Evolutionary conservation across 2,113 vertebrate species (phyloP).

Genomic region (Salvelinus fontinalis): DNA sequence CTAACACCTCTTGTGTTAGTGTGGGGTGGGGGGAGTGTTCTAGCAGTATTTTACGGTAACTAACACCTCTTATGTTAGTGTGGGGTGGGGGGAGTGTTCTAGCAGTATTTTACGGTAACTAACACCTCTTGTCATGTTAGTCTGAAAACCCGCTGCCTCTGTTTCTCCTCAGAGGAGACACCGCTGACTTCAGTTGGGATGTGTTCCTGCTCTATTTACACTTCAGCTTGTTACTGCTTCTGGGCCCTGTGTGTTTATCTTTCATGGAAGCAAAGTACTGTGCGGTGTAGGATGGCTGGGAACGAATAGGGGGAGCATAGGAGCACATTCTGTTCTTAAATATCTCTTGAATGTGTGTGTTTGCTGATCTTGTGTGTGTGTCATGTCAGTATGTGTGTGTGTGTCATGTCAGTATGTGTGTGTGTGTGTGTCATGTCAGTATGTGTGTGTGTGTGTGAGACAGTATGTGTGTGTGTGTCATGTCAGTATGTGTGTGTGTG

Average conservation of each 20-base stretch:
- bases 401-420: too few relatives aligned
- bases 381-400: too few relatives aligned
- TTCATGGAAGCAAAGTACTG: constrained; percentile 22
- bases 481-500: too few relatives aligned
- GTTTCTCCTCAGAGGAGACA: constrained; percentile 63
- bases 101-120: constrained; percentile 34
- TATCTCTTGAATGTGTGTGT: constrained; percentile 25
- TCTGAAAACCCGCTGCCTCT: constrained; percentile 61
- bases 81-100: constrained; percentile 8
- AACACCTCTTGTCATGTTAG: constrained; percentile 45
- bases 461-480: too few relatives aligned
- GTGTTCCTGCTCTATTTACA: constrained; percentile 64
- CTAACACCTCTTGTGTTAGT: too few relatives aligned
- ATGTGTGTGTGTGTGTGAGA: too few relatives aligned
- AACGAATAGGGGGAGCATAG: too few relatives aligned
- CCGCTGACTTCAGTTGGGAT: constrained; percentile 34
- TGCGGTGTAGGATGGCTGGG: too few relatives aligned
- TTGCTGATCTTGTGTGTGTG: neutral
- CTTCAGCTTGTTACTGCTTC: constrained; percentile 42
- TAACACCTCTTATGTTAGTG: too few relatives aligned
- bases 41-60: constrained; percentile 36
- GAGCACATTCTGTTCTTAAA: too few relatives aligned
- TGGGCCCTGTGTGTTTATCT: too few relatives aligned
- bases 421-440: too few relatives aligned
- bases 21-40: constrained; percentile 7